phyloP scores from a whole-genome alignment of 2,113 vertebrate species.

The Sminthopsis crassicaudata region DNA sequence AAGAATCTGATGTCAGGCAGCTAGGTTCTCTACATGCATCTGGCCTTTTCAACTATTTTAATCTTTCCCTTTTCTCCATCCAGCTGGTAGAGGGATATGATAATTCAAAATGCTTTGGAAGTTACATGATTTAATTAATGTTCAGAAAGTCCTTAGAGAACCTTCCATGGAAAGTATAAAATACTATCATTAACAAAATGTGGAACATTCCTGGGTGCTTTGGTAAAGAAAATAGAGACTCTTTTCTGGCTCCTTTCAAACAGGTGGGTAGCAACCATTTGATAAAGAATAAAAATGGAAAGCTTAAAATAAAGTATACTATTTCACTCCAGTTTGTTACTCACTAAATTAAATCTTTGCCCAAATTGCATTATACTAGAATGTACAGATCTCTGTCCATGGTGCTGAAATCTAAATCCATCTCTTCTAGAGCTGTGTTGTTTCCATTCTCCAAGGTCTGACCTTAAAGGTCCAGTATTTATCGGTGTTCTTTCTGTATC shows the following conservation, averaged over 20 bases:
- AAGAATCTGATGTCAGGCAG: not conserved
- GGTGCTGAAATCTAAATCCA: constrained; percentile 59
- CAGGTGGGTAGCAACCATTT: constrained; percentile 42
- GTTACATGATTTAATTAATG: constrained; percentile 68
- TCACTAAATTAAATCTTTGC: constrained; percentile 54
- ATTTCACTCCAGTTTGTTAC: not conserved
- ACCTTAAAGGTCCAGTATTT: constrained; percentile 24
- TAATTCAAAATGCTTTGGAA: constrained; percentile 28
- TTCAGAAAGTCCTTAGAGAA: constrained; percentile 57
- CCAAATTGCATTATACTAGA: constrained; percentile 43
- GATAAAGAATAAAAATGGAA: constrained; percentile 5
- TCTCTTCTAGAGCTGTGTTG: constrained; percentile 7
- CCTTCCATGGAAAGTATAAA: constrained; percentile 59
- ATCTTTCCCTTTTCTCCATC: constrained; percentile 62
- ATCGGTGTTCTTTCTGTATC: constrained; percentile 10
- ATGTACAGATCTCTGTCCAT: not conserved
- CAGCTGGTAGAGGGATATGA: constrained; percentile 24
- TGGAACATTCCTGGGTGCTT: constrained; percentile 58
- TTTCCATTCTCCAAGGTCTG: constrained; percentile 12
- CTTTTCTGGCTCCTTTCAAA: constrained; percentile 57
- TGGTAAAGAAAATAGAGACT: constrained; percentile 50
- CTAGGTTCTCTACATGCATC: not conserved
- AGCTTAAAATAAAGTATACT: not conserved
- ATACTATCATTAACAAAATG: constrained; percentile 61
- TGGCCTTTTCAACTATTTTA: not conserved